Percentiles rank a stretch among this genome's conserved stretches.
Conservation (phyloP, 37 sponge, comb jelly and placozoan genomes). For the Cladorhizidae sp. region DNA sequence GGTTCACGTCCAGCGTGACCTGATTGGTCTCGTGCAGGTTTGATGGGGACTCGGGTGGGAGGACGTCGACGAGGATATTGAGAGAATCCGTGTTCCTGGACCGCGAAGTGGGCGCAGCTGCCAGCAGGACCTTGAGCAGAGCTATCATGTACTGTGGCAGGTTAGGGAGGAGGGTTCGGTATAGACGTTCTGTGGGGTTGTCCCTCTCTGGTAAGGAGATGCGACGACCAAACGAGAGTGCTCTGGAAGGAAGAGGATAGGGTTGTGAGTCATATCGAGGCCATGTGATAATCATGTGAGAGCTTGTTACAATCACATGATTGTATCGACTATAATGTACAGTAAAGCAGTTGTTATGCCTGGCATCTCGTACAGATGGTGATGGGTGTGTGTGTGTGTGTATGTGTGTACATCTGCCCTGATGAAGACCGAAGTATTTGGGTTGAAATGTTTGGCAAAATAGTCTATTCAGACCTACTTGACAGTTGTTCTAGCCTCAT, state of each 20-base stretch:
- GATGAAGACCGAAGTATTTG: no score
- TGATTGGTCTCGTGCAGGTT: constrained; percentile 68
- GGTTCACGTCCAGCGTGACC: constrained; percentile 77
- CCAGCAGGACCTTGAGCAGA: constrained; percentile 88
- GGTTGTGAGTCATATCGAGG: neutral
- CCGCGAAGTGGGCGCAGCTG: constrained; percentile 89
- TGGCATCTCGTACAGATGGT: no score
- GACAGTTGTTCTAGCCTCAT: no score
- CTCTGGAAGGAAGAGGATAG: neutral
- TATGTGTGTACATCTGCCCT: no score
- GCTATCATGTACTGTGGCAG: constrained; percentile 98
- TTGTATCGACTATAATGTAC: no score
- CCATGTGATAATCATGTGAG: neutral
- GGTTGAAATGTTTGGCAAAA: no score
- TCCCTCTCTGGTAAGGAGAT: constrained; percentile 33
- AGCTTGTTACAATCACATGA: neutral
- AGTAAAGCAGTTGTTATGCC: no score
- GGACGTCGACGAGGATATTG: constrained; percentile 91
- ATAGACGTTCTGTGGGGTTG: constrained; percentile 77
- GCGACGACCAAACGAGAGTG: neutral
- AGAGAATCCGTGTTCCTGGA: constrained; percentile 83
- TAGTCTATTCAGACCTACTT: no score
- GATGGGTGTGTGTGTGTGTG: no score
- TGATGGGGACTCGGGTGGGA: constrained; percentile 79
- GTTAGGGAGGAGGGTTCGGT: constrained; percentile 81